Evolutionary conservation across 1,140 invertebrate genomes (phyloP).

Genomic region (Drosophila kanapiae): DNA sequence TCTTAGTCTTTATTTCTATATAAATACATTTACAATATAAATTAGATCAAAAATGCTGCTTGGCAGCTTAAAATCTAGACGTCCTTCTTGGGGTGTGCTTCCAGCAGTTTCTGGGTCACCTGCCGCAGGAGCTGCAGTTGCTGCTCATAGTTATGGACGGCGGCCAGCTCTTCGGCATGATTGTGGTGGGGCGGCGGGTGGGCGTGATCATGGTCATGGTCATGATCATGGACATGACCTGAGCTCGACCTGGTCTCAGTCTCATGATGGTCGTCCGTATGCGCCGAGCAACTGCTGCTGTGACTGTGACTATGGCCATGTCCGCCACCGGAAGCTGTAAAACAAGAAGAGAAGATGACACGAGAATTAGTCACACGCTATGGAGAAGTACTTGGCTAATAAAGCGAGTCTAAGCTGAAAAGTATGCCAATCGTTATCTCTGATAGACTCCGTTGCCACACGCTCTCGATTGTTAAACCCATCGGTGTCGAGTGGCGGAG

Average conservation of each 20-base stretch:
- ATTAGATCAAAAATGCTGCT: conserved; percentile 34
- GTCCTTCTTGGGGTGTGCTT: conserved; percentile 58
- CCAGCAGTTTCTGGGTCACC: conserved; percentile 68
- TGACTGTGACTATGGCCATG: conserved; percentile 74
- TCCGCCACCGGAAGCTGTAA: conserved; percentile 65
- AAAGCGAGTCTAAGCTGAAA: conserved; percentile 1
- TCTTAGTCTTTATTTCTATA: conserved; percentile 39
- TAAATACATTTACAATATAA: conserved; percentile 52
- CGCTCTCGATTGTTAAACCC: background rate
- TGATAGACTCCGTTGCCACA: conserved; percentile 6
- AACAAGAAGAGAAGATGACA: background rate
- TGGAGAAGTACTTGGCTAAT: background rate
- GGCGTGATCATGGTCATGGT: conserved; percentile 47
- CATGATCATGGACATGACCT: conserved; percentile 32
- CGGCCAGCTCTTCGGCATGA: conserved; percentile 54
- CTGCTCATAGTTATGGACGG: conserved; percentile 70
- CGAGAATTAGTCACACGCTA: conserved; percentile 1
- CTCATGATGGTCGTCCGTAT: conserved; percentile 41
- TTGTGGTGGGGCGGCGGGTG: conserved; percentile 39
- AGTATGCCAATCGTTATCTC: conserved; percentile 39
- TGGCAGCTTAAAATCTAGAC: conserved; percentile 29
- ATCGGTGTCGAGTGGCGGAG: background rate
- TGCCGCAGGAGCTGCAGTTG: conserved; percentile 67
- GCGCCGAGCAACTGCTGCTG: conserved; percentile 50
- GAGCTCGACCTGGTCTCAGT: conserved; percentile 40